Evolutionary conservation across 2,797 vertebrate species (phyloP).

Genomic region (Arctocebus calabarensis): DNA sequence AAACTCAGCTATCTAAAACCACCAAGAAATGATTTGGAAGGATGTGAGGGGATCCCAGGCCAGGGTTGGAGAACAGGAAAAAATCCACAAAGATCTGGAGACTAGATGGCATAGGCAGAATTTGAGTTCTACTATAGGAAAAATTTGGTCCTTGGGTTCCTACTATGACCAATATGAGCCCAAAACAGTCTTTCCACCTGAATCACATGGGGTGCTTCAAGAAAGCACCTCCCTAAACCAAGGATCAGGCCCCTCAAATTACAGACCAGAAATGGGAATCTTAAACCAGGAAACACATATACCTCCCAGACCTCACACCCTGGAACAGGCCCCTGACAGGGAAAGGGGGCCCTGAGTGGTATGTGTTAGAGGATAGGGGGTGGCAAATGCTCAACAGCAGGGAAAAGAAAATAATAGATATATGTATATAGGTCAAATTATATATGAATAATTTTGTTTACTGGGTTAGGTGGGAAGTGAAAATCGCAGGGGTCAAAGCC

Average conservation of each 20-base stretch:
- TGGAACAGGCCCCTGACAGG: not conserved
- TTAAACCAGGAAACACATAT: not conserved
- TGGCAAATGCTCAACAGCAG: not conserved
- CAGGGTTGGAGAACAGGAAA: not conserved
- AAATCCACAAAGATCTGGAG: not conserved
- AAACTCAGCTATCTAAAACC: not conserved
- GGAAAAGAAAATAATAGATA: not conserved
- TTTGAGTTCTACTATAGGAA: accelerated
- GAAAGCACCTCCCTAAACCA: not conserved
- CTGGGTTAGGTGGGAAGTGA: not conserved
- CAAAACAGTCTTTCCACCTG: not conserved
- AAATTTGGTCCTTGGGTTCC: not conserved
- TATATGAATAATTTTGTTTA: not conserved
- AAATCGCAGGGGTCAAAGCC: constrained; percentile 25
- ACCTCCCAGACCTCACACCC: not conserved
- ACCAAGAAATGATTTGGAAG: not conserved
- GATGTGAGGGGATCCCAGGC: not conserved
- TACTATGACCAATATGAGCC: not conserved
- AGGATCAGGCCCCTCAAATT: not conserved
- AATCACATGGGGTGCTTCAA: not conserved
- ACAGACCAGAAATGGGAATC: not conserved
- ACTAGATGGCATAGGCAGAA: not conserved
- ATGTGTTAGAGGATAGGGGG: no score
- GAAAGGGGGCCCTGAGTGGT: not conserved
- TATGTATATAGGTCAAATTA: not conserved